These are phyloP conservation scores for Amphiprion clarkii DNA, from an alignment of 2,797 vertebrate genomes.

Conservation along the genomic window DNA sequence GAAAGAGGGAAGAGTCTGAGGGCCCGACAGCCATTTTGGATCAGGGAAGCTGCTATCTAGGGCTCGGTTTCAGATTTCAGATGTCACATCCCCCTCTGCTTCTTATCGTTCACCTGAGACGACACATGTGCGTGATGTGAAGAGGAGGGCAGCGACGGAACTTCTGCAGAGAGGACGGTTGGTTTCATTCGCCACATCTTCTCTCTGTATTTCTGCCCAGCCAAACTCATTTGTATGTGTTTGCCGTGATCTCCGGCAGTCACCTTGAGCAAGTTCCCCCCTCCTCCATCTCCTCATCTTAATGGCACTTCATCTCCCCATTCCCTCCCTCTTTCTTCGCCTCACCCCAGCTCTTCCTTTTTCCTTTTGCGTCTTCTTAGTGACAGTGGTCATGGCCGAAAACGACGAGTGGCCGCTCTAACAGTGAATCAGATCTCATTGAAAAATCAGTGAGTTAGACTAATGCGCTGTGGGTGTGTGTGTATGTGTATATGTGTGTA, in stretches of 20 bases:
- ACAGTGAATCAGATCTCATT: slow-evolving; percentile 61
- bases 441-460: slow-evolving; percentile 63
- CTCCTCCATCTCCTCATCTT: slow-evolving; percentile 61
- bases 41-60: slow-evolving; percentile 13
- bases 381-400: slow-evolving; percentile 39
- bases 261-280: slow-evolving; percentile 71
- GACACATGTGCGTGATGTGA: slow-evolving; percentile 13
- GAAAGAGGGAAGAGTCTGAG: slow-evolving; percentile 8
- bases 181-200: slow-evolving; percentile 34
- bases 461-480: slow-evolving; percentile 34
- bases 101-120: slow-evolving; percentile 14
- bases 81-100: slow-evolving; percentile 11
- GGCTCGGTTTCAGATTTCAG: not conserved
- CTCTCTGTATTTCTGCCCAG: slow-evolving; percentile 31
- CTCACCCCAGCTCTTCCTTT: not conserved
- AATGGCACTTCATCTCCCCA: slow-evolving; percentile 68
- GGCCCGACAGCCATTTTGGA: slow-evolving; percentile 32
- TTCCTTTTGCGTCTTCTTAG: slow-evolving; percentile 31
- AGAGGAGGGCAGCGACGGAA: slow-evolving; percentile 11
- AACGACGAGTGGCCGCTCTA: slow-evolving; percentile 26
- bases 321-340: not conserved
- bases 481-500: slow-evolving; percentile 15
- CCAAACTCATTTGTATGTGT: slow-evolving; percentile 72
- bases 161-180: slow-evolving; percentile 33
- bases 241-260: slow-evolving; percentile 64